These are phyloP conservation scores for Volucella bombylans DNA, from an alignment of 2,888 invertebrate genomes.

Conservation along the genomic window DNA sequence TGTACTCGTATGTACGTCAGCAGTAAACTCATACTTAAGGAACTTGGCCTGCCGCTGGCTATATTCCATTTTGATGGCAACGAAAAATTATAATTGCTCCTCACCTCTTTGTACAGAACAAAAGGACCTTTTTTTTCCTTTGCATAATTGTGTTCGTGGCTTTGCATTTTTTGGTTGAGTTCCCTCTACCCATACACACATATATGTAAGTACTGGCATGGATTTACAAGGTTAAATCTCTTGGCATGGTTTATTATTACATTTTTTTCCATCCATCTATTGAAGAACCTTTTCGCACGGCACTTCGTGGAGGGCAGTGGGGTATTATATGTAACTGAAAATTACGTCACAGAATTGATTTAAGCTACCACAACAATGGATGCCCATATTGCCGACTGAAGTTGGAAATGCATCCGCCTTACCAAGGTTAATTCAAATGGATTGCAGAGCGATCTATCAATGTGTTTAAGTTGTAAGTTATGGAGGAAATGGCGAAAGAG, in stretches of 20 bases:
- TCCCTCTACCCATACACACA: conserved; percentile 1
- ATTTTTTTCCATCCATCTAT: conserved; percentile 64
- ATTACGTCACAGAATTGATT: conserved; percentile 57
- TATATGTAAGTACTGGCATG: neutral
- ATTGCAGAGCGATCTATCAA: conserved; percentile 61
- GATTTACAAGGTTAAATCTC: conserved; percentile 46
- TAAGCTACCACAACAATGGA: conserved; percentile 33
- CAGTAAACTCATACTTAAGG: conserved; percentile 35
- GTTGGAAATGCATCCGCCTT: conserved; percentile 40
- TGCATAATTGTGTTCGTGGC: conserved; percentile 40
- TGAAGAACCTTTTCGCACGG: conserved; percentile 38
- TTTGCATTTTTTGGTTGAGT: conserved; percentile 22
- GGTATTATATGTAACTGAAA: conserved; percentile 56
- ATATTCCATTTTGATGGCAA: conserved; percentile 54
- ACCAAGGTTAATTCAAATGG: conserved; percentile 65
- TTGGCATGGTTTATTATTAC: conserved; percentile 49
- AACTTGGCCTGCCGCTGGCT: conserved; percentile 55
- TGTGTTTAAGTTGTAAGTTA: conserved; percentile 57
- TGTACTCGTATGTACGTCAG: conserved; percentile 3
- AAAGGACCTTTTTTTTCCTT: conserved; percentile 58
- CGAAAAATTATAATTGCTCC: conserved; percentile 72
- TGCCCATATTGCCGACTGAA: conserved; percentile 11
- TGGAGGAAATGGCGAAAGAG: conserved; percentile 12
- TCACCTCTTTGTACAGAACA: conserved; percentile 59
- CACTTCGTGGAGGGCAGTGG: conserved; percentile 54